Evolutionary conservation across 2,797 vertebrate species (phyloP), one percentile per base, ranked within the genome.

Genomic region (Lacerta bilineata): DNA sequence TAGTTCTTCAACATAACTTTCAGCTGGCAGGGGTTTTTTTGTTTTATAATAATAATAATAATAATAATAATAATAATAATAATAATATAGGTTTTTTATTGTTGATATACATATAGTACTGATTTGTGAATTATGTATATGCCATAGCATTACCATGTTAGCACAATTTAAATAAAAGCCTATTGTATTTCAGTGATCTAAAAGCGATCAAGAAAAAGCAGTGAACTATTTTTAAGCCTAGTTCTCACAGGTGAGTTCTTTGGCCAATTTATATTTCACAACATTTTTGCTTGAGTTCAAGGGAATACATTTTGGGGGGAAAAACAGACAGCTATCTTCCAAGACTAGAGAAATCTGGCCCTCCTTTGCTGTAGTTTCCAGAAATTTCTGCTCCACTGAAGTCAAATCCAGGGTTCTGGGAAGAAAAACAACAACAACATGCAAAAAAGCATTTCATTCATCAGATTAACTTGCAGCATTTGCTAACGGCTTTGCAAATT

Each of bases 381-480:
- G 99, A 99, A 92, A 99, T 99, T 96, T 99, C 99, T 95, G 99
- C 99, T 9, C 98, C 98, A 0, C 99, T 99, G 97, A 99, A 99
- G 96, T 99, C 99, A 97, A 99, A 99, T 91, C 98, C 99, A 95
- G 99, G 98, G 93, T 99, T 99, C 99, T 99, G 95, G 85, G 93
- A 87, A 81, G 68, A 9, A 89, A 11, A 50, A 46, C 33, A 9
- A 46, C 10, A 10, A 46, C 0, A 13, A 55, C 50, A 55, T 55
- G 50, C 13, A 55, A 55, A 55, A 55, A 55, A 55, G 92, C 50
- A 33, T 33, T 33, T 33, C 5, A 0, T 29, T 33, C 41, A 43
- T 46, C 20, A 46, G 29, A 4, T 8, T 85, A 64, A 46, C 61
- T 55, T 55, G 50, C 50, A 55, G 50, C 50, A 55, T 15, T 55